Percentiles rank a stretch among this genome's conserved stretches.
These are phyloP conservation scores for Chironomus tentans DNA, from an alignment of 2,888 invertebrate genomes.

Conservation along the genomic window DNA sequence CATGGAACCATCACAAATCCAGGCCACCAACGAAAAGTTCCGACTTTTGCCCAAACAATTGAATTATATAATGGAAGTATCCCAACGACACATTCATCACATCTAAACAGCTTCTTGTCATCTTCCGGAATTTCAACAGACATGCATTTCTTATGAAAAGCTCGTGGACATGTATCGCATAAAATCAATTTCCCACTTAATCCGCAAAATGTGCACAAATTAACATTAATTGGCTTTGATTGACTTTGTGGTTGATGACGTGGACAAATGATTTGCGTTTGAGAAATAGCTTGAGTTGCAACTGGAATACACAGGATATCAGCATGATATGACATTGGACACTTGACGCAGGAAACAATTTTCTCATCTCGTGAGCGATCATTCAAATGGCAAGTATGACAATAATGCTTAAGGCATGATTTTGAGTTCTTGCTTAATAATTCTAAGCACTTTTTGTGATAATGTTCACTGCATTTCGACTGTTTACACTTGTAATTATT, in stretches of 20 bases:
- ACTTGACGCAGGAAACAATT: conserved; percentile 61
- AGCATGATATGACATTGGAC: conserved; percentile 84
- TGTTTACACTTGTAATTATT: too few species aligned
- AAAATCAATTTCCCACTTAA: conserved; percentile 80
- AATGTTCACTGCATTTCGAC: too few species aligned
- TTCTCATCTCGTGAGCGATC: too few species aligned
- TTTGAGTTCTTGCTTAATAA: too few species aligned
- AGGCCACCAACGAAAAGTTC: conserved; percentile 90
- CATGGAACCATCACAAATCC: conserved; percentile 76
- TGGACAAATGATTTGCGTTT: conserved; percentile 74
- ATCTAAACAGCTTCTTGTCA: conserved; percentile 60
- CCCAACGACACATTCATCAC: conserved; percentile 78
- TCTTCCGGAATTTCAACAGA: background rate
- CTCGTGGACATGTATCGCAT: conserved; percentile 88
- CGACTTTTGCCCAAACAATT: conserved; percentile 91
- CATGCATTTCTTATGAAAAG: conserved; percentile 82
- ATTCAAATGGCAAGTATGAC: too few species aligned
- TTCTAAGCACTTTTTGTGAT: too few species aligned
- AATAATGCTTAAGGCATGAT: too few species aligned
- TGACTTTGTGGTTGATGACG: conserved; percentile 51
- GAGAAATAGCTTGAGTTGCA: conserved; percentile 68
- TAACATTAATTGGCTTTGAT: conserved; percentile 62
- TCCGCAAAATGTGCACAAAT: conserved; percentile 89
- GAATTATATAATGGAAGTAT: conserved; percentile 82
- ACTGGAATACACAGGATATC: conserved; percentile 81